Conservation (phyloP, 2,113 vertebrate genomes). For the Oncorhynchus clarkii region DNA sequence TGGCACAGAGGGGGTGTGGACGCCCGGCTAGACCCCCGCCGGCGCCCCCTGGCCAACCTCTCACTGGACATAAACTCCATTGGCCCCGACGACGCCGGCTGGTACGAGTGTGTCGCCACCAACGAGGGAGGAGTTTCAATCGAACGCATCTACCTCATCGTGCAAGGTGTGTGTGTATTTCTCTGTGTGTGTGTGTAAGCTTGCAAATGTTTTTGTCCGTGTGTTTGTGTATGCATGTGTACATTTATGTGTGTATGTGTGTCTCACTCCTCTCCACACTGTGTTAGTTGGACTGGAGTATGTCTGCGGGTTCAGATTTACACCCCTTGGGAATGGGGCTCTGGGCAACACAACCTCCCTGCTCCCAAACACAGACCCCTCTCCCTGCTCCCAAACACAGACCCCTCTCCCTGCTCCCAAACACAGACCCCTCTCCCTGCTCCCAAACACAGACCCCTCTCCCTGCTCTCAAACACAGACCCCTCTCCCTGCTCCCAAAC, state of each 20-base stretch:
- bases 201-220: not conserved
- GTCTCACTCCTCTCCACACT: not conserved
- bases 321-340: not conserved
- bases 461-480: not conserved
- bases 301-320: constrained; percentile 34
- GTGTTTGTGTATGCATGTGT: not conserved
- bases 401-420: not conserved
- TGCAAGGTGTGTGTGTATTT: constrained; percentile 80
- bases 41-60: constrained; percentile 72
- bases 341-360: constrained; percentile 20
- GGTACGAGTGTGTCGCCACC: constrained; percentile 80
- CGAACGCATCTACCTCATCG: constrained; percentile 78
- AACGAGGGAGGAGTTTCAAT: constrained; percentile 80
- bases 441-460: not conserved
- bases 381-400: no score
- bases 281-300: not conserved
- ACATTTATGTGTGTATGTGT: constrained; percentile 1
- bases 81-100: constrained; percentile 73
- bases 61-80: constrained; percentile 81
- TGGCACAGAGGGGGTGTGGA: constrained; percentile 81
- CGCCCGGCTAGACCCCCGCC: constrained; percentile 64
- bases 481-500: no score
- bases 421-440: no score
- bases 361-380: constrained; percentile 32
- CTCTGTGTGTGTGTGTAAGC: not conserved